Evolutionary conservation across 2,113 vertebrate genomes (phyloP), one percentile per base, ranked within the genome.

Genomic region (Rostratula benghalensis): DNA sequence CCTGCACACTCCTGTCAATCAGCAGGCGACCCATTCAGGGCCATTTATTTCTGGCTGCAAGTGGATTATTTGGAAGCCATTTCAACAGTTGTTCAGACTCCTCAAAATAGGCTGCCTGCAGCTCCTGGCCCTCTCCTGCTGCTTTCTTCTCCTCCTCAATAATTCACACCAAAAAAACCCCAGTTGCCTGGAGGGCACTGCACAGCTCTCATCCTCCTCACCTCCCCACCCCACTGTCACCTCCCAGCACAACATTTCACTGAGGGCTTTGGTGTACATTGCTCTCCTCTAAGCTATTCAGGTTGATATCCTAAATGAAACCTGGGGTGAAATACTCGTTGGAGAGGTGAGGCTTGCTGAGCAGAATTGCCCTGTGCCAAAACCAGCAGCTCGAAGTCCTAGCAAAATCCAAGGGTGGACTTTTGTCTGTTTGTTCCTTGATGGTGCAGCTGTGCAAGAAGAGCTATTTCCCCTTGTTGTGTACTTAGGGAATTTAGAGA

Each of bases 11-110:
- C 95, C 57, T 70, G 74, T 97, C 97, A 96, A 89, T 97, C 96
- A 97, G 91, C 77, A 91, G 90, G 80, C 7, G 5, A 95, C 92
- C 93, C 96, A 97, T 97, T 96, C 96, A 97, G 96, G 96, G 96
- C 96, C 93, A 92, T 97, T 97, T 97, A 97, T 97, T 97, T 97
- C 96, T 97, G 95, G 94, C 94, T 95, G 68, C 89, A 81, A 97
- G 68, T 30, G 87, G 87, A 84, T 95, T 87, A 93, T 95, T 97
- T 96, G 92, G 87, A 97, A 95, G 93, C 83, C 33, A 6, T 95
- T 97, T 93, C 92, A 90, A 75, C 97, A 97, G 96, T 97, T 97
- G 97, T 92, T 97, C 97, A 91, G 89, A 37, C 93, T 93, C 83
- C 96, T 95, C 96, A 97, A 97, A 97, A 97, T 92, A 97, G 89